Evolutionary conservation across 2,797 vertebrate species (phyloP).

Genomic region (Remorina albescens): DNA sequence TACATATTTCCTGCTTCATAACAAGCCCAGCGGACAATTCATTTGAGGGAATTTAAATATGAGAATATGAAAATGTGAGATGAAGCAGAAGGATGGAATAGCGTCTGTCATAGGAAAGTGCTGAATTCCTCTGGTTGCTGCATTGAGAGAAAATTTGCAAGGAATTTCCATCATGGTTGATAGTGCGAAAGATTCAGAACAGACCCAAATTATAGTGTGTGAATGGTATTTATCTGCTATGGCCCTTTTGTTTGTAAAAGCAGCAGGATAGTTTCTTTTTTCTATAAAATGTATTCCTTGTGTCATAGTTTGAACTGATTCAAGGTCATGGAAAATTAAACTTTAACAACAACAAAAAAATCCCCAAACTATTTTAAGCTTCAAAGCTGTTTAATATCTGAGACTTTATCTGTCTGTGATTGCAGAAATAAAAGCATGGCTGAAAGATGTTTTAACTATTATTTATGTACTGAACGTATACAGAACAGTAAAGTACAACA

Average conservation of each 20-base stretch:
- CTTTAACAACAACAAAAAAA: slow-evolving; percentile 6
- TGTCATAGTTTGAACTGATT: not conserved
- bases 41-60: slow-evolving; percentile 43
- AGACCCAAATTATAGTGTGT: slow-evolving; percentile 34
- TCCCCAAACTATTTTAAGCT: not conserved
- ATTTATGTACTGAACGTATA: not conserved
- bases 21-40: slow-evolving; percentile 35
- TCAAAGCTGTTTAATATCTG: not conserved
- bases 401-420: not conserved
- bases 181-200: slow-evolving; percentile 23
- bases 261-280: too few relatives aligned
- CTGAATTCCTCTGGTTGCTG: slow-evolving; percentile 28
- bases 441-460: not conserved
- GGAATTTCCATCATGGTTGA: slow-evolving; percentile 46
- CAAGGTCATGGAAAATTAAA: not conserved
- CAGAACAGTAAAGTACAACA: not conserved
- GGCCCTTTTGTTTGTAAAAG: slow-evolving; percentile 31
- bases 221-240: slow-evolving; percentile 12
- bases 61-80: slow-evolving; percentile 46
- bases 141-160: slow-evolving; percentile 49
- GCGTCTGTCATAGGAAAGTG: slow-evolving; percentile 36
- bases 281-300: slow-evolving; percentile 15
- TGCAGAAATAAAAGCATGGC: not conserved
- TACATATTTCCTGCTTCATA: slow-evolving; percentile 60
- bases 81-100: slow-evolving; percentile 25